Conservation (phyloP, 2,888 invertebrate species). For the Ashinkailepas kermadecensis region DNA sequence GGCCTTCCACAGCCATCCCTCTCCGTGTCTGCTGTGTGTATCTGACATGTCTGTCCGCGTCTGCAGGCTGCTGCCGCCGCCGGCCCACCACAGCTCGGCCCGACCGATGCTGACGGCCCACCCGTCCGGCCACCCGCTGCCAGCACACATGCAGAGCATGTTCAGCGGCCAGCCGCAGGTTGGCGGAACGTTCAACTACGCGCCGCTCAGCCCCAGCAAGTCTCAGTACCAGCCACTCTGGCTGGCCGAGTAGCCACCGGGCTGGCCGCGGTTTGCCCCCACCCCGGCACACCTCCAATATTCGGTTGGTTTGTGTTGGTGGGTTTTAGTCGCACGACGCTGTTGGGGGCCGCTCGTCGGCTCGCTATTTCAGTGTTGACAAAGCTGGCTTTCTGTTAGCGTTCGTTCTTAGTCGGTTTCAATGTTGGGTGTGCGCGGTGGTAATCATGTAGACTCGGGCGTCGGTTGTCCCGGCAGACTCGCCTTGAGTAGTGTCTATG, state of each 20-base stretch:
- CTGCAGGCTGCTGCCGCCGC: constrained; percentile 64
- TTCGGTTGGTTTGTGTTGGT: constrained; percentile 9
- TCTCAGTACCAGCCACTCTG: constrained; percentile 61
- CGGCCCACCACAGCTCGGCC: constrained; percentile 69
- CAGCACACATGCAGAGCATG: constrained; percentile 36
- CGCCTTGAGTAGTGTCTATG: background rate
- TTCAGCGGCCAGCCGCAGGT: constrained; percentile 60
- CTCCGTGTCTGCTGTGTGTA: too few relatives aligned
- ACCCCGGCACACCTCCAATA: background rate
- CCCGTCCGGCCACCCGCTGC: constrained; percentile 52
- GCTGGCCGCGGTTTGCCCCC: background rate
- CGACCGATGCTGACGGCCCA: constrained; percentile 46
- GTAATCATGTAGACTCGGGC: background rate
- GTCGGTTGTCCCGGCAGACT: background rate
- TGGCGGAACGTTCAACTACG: constrained; percentile 55
- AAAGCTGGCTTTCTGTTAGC: constrained; percentile 10
- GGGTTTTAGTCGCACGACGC: background rate
- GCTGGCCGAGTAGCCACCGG: constrained; percentile 57
- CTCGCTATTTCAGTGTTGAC: background rate
- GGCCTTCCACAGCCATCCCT: too few relatives aligned
- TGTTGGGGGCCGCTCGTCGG: too few relatives aligned
- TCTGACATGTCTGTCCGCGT: background rate
- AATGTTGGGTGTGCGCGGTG: constrained; percentile 8
- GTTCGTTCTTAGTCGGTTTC: constrained; percentile 13
- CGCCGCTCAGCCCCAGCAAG: constrained; percentile 62